A percentile compares a stretch with the other conserved stretches of the same genome.
phyloP scores from a whole-genome alignment of 1,140 invertebrate species.

The Agrypnia vestita region DNA sequence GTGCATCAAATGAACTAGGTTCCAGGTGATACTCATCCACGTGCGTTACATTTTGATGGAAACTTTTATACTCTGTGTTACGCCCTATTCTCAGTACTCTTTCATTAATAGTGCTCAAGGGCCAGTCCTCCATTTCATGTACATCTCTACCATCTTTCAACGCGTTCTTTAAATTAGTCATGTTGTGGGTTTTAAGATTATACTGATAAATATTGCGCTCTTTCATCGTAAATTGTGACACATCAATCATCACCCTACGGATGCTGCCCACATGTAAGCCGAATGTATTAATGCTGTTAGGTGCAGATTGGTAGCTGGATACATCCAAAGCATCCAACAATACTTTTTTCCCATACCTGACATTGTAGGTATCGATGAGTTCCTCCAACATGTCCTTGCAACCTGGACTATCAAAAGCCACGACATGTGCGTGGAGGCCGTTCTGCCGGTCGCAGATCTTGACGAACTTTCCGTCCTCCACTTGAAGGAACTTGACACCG shows the following conservation, averaged over 20 bases:
- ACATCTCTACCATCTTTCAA: no score
- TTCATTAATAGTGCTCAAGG: no score
- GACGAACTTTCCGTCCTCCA: background rate
- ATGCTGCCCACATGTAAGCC: background rate
- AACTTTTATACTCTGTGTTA: no score
- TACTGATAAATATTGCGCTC: no score
- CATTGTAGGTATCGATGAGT: background rate
- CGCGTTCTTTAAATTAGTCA: no score
- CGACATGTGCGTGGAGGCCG: background rate
- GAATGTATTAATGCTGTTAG: background rate
- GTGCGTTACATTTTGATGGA: no score
- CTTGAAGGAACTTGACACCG: background rate
- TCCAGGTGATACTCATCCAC: no score
- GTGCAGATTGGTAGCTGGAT: background rate
- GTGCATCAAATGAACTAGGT: no score
- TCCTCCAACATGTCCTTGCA: background rate
- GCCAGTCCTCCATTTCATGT: no score
- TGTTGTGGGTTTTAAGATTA: no score
- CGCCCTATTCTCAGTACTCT: no score
- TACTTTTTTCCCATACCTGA: background rate
- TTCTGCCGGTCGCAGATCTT: background rate
- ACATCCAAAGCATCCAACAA: background rate
- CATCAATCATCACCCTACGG: background rate
- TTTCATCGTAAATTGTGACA: background rate
- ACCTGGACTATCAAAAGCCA: background rate